Evolutionary conservation across 2,888 invertebrate species (phyloP).

Genomic region (Archaeoteleia sp.): DNA sequence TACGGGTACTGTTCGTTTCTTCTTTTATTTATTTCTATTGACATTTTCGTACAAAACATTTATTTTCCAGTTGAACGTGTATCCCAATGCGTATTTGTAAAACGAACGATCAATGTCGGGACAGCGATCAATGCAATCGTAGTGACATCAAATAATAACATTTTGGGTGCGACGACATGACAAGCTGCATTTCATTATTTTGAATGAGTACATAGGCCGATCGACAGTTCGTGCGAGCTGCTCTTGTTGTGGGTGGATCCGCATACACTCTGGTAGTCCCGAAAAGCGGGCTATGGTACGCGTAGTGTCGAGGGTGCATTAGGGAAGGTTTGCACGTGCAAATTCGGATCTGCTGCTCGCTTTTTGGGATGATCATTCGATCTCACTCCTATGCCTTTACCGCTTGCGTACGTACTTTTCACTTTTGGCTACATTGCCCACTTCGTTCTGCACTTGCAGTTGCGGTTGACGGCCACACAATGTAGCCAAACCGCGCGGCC

Average conservation of each 20-base stretch:
- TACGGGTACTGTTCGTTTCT: neutral
- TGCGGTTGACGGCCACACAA: constrained; percentile 66
- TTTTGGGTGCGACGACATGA: constrained; percentile 55
- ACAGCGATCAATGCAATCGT: constrained; percentile 53
- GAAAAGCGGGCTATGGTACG: constrained; percentile 6
- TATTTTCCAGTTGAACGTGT: no score
- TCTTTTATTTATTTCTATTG: no score
- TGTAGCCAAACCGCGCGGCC: constrained; percentile 60
- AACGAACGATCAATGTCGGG: constrained; percentile 26
- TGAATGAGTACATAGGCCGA: constrained; percentile 40
- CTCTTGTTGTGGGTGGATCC: neutral
- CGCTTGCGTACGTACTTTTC: constrained; percentile 37
- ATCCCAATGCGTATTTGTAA: neutral
- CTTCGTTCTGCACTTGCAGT: constrained; percentile 62
- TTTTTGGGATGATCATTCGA: constrained; percentile 59
- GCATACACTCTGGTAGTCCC: neutral
- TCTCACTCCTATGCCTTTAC: constrained; percentile 40
- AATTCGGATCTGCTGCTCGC: constrained; percentile 57
- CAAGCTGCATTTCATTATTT: constrained; percentile 63
- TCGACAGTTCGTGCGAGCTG: constrained; percentile 17
- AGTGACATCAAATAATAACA: constrained; percentile 65
- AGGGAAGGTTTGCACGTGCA: constrained; percentile 62
- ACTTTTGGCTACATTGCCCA: constrained; percentile 33
- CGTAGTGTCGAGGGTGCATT: constrained; percentile 45
- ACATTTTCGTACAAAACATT: no score